phyloP scores from a whole-genome alignment of 2,888 invertebrate species.

The Hedychridium roseum region DNA sequence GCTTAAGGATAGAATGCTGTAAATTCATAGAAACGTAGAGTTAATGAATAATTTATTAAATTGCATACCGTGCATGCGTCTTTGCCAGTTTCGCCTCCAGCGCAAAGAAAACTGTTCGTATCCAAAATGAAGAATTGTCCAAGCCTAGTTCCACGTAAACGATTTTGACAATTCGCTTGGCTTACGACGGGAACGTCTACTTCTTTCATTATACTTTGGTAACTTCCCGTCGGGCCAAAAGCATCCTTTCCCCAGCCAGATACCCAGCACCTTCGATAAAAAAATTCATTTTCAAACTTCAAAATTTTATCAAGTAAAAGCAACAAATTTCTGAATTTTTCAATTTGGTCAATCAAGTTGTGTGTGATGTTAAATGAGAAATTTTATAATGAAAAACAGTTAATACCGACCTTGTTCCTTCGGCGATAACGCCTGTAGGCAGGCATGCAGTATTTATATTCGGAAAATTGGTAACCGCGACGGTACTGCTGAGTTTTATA shows the following conservation, averaged over 20 bases:
- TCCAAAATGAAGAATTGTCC: slow-evolving; percentile 72
- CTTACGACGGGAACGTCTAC: slow-evolving; percentile 78
- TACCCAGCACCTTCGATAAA: slow-evolving; percentile 68
- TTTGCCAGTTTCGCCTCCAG: slow-evolving; percentile 79
- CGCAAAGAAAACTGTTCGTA: slow-evolving; percentile 77
- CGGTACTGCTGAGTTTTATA: slow-evolving; percentile 68
- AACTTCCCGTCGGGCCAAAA: slow-evolving; percentile 68
- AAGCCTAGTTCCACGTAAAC: slow-evolving; percentile 72
- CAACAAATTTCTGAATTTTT: too few species aligned
- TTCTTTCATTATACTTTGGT: slow-evolving; percentile 76
- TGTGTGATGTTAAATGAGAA: too few species aligned
- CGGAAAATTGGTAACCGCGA: slow-evolving; percentile 56
- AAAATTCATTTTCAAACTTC: too few species aligned
- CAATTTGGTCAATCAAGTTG: too few species aligned
- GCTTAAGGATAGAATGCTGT: too few species aligned
- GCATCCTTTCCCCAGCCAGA: slow-evolving; percentile 91
- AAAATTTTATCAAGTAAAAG: too few species aligned
- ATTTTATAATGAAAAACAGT: too few species aligned
- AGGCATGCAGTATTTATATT: slow-evolving; percentile 67
- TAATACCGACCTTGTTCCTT: slow-evolving; percentile 52
- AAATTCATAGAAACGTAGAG: background rate
- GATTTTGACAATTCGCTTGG: slow-evolving; percentile 72
- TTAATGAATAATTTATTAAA: slow-evolving; percentile 10
- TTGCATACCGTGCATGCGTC: slow-evolving; percentile 77
- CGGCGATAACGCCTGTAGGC: slow-evolving; percentile 53